Evolutionary conservation across 2,797 vertebrate genomes (phyloP).

Genomic region (Zalophus californianus): DNA sequence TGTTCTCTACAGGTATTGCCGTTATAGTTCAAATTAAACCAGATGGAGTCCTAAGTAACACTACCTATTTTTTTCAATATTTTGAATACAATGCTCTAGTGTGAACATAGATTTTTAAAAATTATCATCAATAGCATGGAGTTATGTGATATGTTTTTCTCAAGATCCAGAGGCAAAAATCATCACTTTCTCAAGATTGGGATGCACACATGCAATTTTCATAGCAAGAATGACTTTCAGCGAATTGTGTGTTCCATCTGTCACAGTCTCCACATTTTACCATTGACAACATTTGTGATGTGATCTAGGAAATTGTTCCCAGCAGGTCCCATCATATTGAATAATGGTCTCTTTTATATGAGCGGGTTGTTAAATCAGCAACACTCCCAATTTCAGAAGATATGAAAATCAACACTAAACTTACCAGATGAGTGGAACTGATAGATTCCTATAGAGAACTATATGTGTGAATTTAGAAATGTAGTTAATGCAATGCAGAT

Average conservation of each 20-base stretch:
- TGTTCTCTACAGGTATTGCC: constrained; percentile 58
- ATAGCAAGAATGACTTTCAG: constrained; percentile 9
- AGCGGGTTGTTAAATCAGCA: constrained; percentile 57
- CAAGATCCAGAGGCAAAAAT: constrained; percentile 32
- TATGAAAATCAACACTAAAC: constrained; percentile 51
- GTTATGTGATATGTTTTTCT: background rate
- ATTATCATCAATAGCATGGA: background rate
- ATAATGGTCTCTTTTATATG: constrained; percentile 66
- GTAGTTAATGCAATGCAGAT: background rate
- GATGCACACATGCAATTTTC: constrained; percentile 10
- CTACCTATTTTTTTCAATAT: background rate
- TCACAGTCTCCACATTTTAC: constrained; percentile 59
- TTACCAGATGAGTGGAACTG: background rate
- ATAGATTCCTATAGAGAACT: background rate
- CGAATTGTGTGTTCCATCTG: constrained; percentile 60
- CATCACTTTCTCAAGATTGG: constrained; percentile 7
- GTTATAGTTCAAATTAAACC: constrained; percentile 62
- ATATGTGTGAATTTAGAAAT: background rate
- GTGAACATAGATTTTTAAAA: background rate
- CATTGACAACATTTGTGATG: constrained; percentile 63
- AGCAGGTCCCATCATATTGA: constrained; percentile 65
- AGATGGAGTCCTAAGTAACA: constrained; percentile 60
- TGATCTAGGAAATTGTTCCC: constrained; percentile 72
- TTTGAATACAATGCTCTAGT: background rate
- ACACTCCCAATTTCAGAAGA: constrained; percentile 44